Conservation (phyloP, 2,113 vertebrate species). For the Isichthys henryi region DNA sequence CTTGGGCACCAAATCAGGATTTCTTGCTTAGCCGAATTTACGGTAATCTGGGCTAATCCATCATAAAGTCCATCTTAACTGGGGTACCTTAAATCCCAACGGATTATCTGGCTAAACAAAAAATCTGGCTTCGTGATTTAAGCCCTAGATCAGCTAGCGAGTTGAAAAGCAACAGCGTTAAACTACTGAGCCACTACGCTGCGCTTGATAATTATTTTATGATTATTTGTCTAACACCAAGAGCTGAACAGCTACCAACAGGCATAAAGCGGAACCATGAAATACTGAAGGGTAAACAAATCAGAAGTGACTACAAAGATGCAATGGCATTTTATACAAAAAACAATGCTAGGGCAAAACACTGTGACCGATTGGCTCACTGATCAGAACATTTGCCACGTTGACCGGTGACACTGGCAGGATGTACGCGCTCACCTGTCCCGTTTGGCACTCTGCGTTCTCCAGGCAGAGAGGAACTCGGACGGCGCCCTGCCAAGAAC, state of each 20-base stretch:
- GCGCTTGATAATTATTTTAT: neutral
- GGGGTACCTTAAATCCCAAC: neutral
- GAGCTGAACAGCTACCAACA: neutral
- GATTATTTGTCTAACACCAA: neutral
- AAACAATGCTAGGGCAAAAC: neutral
- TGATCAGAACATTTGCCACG: neutral
- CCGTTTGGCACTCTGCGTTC: slow-evolving; percentile 40
- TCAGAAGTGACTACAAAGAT: neutral
- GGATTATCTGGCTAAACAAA: neutral
- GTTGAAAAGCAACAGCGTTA: neutral
- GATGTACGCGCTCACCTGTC: slow-evolving; percentile 46
- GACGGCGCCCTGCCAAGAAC: slow-evolving; percentile 33
- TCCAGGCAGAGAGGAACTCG: slow-evolving; percentile 48
- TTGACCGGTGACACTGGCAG: neutral
- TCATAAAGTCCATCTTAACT: neutral
- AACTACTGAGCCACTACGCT: neutral
- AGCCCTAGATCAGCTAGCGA: neutral
- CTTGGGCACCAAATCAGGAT: neutral
- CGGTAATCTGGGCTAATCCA: neutral
- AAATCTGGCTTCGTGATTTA: neutral
- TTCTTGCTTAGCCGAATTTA: neutral
- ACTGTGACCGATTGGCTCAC: neutral
- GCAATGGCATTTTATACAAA: neutral
- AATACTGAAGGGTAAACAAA: neutral
- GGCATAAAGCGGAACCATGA: neutral